A percentile compares a stretch with the other conserved stretches of the same genome.
phyloP scores from a whole-genome alignment of 2,888 invertebrate species.

The Hipparchia semele region DNA sequence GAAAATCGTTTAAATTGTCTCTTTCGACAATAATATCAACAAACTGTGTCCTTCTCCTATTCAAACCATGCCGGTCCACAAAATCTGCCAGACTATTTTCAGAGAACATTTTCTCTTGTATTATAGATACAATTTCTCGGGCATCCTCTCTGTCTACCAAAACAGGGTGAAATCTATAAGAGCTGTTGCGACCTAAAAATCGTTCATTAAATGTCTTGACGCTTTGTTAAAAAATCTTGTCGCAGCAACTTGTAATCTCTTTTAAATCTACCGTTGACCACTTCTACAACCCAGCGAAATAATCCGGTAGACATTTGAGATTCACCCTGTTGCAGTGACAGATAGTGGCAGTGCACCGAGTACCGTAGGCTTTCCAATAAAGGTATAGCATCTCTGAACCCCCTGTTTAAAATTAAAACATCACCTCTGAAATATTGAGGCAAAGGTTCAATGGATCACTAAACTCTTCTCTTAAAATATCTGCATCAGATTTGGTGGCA shows the following conservation, averaged over 20 bases:
- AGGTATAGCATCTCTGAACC: neutral
- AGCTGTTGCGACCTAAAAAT: slow-evolving; percentile 28
- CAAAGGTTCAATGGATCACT: neutral
- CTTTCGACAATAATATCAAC: neutral
- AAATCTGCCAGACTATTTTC: slow-evolving; percentile 25
- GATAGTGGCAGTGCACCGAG: neutral
- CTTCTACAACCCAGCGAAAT: neutral
- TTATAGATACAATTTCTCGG: slow-evolving; percentile 25
- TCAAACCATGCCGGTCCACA: slow-evolving; percentile 24
- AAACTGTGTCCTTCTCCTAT: slow-evolving; percentile 22
- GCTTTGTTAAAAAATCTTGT: slow-evolving; percentile 27
- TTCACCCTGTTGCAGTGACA: slow-evolving; percentile 1
- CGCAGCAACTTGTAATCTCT: slow-evolving; percentile 22
- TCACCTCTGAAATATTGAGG: neutral
- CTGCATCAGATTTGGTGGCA: slow-evolving; percentile 33
- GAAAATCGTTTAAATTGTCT: slow-evolving; percentile 2
- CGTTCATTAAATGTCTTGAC: slow-evolving; percentile 16
- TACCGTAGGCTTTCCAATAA: neutral
- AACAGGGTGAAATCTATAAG: slow-evolving; percentile 22
- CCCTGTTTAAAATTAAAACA: neutral
- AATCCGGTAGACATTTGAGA: neutral
- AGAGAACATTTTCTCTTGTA: slow-evolving; percentile 23
- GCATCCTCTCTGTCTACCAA: slow-evolving; percentile 27
- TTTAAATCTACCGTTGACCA: slow-evolving; percentile 7
- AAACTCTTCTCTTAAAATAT: slow-evolving; percentile 22